phyloP scores from a whole-genome alignment of 2,888 invertebrate genomes.

The Patella caerulea region DNA sequence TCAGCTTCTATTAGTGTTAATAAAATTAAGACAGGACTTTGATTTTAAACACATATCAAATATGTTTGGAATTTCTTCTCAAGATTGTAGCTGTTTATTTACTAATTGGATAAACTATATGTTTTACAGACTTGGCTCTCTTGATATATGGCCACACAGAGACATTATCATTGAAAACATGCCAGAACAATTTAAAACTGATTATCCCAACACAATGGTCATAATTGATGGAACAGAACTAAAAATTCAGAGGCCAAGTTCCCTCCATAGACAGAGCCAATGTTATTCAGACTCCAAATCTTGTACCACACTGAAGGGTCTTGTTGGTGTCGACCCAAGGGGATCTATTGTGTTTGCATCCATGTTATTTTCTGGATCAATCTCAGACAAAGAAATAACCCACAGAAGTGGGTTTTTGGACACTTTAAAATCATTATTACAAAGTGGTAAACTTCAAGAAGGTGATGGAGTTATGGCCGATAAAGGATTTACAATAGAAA shows the following conservation, averaged over 20 bases:
- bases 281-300: constrained; percentile 33
- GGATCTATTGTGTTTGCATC: constrained; percentile 31
- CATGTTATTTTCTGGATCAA: constrained; percentile 25
- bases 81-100: not conserved
- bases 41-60: not conserved
- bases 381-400: constrained; percentile 28
- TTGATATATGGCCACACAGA: not conserved
- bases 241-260: constrained; percentile 12
- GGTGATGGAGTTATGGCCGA: not conserved
- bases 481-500: not conserved
- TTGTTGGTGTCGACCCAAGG: constrained; percentile 28
- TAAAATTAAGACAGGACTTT: not conserved
- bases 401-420: constrained; percentile 20
- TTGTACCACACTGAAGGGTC: constrained; percentile 25
- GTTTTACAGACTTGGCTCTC: not conserved
- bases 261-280: constrained; percentile 11
- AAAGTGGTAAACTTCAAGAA: not conserved
- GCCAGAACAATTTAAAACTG: not conserved
- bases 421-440: not conserved
- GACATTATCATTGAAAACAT: not conserved
- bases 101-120: not conserved
- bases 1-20: not conserved
- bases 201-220: constrained; percentile 4
- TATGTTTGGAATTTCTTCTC: not conserved
- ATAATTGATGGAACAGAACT: constrained; percentile 17